Conservation (phyloP, 2,113 vertebrate species). For the Oncorhynchus mykiss region DNA sequence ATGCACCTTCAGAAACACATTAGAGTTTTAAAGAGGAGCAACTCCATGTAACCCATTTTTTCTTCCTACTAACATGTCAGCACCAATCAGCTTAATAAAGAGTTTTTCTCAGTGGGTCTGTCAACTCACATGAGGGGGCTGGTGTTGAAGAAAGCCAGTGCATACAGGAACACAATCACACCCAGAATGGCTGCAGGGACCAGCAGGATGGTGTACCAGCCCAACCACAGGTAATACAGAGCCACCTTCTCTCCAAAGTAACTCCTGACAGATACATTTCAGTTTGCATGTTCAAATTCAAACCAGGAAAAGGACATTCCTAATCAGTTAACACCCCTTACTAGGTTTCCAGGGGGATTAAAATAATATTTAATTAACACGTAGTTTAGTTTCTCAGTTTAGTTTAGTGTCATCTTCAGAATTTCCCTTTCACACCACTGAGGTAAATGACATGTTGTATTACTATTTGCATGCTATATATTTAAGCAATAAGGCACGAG, state of each 20-base stretch:
- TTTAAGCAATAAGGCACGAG: too few relatives aligned
- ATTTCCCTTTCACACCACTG: too few relatives aligned
- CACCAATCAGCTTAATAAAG: neutral
- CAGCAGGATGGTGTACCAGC: conserved; percentile 89
- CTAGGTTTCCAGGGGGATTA: neutral
- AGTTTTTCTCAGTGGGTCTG: neutral
- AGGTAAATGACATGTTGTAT: too few relatives aligned
- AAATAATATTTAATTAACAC: neutral
- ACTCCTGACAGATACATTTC: conserved; percentile 57
- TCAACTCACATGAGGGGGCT: conserved; percentile 86
- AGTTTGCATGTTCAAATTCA: neutral
- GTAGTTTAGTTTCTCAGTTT: conserved; percentile 18
- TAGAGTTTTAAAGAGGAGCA: neutral
- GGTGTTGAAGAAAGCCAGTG: conserved; percentile 76
- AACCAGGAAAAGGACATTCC: neutral
- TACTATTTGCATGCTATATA: too few relatives aligned
- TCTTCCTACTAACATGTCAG: neutral
- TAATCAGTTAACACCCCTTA: neutral
- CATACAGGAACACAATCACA: conserved; percentile 77
- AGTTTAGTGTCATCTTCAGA: conserved; percentile 49
- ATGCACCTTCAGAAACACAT: neutral
- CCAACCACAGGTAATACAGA: conserved; percentile 90
- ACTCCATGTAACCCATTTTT: neutral
- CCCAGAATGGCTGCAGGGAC: conserved; percentile 74
- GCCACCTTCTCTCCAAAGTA: conserved; percentile 95